Evolutionary conservation across 92 coral and sea anemone genomes (phyloP).

Genomic region (Zoanthus solanderi): DNA sequence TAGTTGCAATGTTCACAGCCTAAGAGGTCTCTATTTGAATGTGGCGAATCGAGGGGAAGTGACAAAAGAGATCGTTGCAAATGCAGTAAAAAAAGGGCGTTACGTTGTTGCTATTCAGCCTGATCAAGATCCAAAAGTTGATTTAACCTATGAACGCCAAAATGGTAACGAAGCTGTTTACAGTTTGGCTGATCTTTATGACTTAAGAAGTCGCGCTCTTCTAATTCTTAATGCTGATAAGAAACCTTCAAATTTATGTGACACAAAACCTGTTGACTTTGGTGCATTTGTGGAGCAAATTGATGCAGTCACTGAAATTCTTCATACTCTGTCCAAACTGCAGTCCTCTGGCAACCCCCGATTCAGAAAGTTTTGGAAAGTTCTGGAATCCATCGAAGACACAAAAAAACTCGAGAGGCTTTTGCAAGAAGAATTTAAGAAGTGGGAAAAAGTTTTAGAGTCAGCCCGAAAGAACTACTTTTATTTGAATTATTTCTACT

Average conservation of each 20-base stretch:
- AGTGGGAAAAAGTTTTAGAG: slow-evolving; percentile 69
- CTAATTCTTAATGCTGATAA: slow-evolving; percentile 87
- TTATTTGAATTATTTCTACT: slow-evolving; percentile 86
- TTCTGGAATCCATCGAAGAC: slow-evolving; percentile 62
- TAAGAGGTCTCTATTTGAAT: slow-evolving; percentile 85
- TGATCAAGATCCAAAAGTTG: slow-evolving; percentile 61
- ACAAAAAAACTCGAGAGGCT: slow-evolving; percentile 47
- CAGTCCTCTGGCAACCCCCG: slow-evolving; percentile 79
- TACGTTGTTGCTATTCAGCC: slow-evolving; percentile 61
- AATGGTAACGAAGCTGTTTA: slow-evolving; percentile 67
- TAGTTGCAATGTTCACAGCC: slow-evolving; percentile 82
- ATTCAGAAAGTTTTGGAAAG: slow-evolving; percentile 63
- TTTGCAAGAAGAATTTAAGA: slow-evolving; percentile 51
- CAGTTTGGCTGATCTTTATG: slow-evolving; percentile 80
- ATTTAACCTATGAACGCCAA: slow-evolving; percentile 75
- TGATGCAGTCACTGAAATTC: slow-evolving; percentile 81
- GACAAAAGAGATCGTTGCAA: slow-evolving; percentile 85
- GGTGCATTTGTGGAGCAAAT: slow-evolving; percentile 76
- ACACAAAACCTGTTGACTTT: slow-evolving; percentile 55
- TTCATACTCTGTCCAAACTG: slow-evolving; percentile 50
- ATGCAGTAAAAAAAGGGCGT: slow-evolving; percentile 76
- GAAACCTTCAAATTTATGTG: slow-evolving; percentile 40
- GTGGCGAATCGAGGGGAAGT: slow-evolving; percentile 94
- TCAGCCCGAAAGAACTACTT: slow-evolving; percentile 63
- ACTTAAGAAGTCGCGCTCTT: slow-evolving; percentile 95